phyloP scores from a whole-genome alignment of 2,113 vertebrate species.

The Piprites chloris region DNA sequence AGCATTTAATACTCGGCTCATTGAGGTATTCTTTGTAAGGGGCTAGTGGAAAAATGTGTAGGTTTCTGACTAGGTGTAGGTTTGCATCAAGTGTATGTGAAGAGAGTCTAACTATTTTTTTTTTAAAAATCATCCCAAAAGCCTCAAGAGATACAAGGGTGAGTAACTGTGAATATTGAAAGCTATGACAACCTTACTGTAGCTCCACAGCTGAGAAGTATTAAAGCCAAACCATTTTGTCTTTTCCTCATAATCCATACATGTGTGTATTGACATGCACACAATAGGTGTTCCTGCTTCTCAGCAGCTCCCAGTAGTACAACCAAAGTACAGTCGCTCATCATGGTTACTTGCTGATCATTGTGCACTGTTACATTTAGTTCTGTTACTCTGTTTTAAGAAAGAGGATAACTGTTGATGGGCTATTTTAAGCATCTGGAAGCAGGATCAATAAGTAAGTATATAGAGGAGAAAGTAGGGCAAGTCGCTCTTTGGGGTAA shows the following conservation, averaged over 20 bases:
- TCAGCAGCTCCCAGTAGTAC: neutral
- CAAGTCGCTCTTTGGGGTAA: neutral
- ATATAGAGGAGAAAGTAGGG: neutral
- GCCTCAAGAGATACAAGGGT: neutral
- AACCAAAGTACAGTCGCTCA: accelerated
- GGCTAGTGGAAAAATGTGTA: neutral
- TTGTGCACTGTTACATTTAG: neutral
- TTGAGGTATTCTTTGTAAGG: neutral
- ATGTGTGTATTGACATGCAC: neutral
- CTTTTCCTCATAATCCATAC: neutral
- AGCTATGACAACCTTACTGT: neutral
- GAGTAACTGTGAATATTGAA: neutral
- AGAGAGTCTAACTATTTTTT: neutral
- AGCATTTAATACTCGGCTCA: neutral
- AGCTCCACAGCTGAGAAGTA: neutral
- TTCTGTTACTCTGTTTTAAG: neutral
- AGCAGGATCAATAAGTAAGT: neutral
- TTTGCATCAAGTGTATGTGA: neutral
- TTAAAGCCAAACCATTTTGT: neutral
- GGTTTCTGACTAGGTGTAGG: neutral
- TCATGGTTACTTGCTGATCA: neutral
- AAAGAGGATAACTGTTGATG: neutral
- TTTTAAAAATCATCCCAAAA: neutral
- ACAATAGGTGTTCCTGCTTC: neutral
- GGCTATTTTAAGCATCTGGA: neutral